These are phyloP conservation scores for Petroica traversi DNA, from an alignment of 2,113 vertebrate genomes.

Conservation along the genomic window DNA sequence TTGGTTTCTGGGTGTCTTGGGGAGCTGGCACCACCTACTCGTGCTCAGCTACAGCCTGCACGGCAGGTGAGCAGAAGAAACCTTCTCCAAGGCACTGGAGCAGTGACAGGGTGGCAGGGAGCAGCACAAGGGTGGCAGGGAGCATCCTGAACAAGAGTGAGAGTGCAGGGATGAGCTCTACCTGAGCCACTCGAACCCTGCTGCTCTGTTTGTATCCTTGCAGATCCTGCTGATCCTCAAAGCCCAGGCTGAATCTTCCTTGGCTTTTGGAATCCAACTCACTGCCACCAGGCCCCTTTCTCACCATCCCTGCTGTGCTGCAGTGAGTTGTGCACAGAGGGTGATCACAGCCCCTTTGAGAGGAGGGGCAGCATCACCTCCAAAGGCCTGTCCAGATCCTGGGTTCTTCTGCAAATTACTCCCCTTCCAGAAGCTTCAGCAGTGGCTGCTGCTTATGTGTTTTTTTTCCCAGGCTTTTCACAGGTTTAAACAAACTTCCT, in stretches of 20 bases:
- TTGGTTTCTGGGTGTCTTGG: too few species aligned
- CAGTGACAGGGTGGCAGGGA: too few species aligned
- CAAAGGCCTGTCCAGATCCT: background rate
- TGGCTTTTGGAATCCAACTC: background rate
- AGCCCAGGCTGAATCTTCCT: background rate
- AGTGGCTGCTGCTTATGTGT: background rate
- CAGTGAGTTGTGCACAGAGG: background rate
- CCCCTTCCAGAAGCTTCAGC: background rate
- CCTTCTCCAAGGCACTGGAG: too few species aligned
- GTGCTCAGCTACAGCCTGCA: too few species aligned
- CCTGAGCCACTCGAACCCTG: too few species aligned
- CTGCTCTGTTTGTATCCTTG: too few species aligned
- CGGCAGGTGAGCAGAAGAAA: too few species aligned
- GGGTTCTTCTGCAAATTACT: background rate
- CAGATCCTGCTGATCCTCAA: too few species aligned
- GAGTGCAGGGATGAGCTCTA: too few species aligned
- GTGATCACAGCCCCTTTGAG: background rate
- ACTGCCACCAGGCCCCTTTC: background rate
- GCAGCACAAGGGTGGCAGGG: too few species aligned
- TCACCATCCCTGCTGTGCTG: accelerated
- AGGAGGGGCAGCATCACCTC: background rate
- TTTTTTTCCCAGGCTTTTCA: background rate
- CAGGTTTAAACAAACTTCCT: background rate
- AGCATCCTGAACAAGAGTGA: too few species aligned
- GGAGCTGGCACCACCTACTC: too few species aligned